Conservation (phyloP, 2,797 vertebrate species). For the Enoplosus armatus region DNA sequence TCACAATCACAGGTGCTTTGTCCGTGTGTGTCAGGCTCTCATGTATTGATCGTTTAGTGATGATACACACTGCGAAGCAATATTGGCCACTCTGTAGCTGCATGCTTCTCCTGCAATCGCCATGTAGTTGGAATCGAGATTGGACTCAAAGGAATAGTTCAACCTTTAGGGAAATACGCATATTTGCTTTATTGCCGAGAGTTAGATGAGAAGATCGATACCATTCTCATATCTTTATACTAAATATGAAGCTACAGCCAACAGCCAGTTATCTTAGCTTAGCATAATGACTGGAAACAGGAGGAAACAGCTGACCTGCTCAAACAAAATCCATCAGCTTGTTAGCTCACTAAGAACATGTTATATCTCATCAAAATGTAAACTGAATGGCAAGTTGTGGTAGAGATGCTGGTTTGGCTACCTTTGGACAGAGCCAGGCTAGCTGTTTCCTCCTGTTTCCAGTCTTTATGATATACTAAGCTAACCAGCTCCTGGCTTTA, state of each 20-base stretch:
- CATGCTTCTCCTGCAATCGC: background rate
- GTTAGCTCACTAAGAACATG: background rate
- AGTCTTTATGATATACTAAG: no score
- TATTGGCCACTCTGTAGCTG: conserved; percentile 8
- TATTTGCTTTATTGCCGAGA: background rate
- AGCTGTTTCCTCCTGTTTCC: background rate
- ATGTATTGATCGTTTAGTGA: conserved; percentile 46
- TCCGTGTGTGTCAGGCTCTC: background rate
- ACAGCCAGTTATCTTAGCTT: background rate
- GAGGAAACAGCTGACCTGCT: background rate
- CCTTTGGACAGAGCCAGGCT: no score
- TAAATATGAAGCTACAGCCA: background rate
- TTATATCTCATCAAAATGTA: background rate
- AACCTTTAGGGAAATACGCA: background rate
- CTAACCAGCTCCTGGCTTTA: no score
- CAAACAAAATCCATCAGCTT: no score
- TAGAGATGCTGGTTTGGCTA: no score
- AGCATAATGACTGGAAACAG: background rate
- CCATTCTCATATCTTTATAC: no score
- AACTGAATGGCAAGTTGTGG: no score
- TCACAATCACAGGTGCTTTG: conserved; percentile 16
- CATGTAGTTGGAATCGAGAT: background rate
- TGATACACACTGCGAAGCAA: conserved; percentile 13
- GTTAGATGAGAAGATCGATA: background rate
- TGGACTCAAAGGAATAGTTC: background rate